Evolutionary conservation across 35 echinoderm and acorn worm species (phyloP), one percentile per base, ranked within the genome.

Genomic region (Chiridota heheva): DNA sequence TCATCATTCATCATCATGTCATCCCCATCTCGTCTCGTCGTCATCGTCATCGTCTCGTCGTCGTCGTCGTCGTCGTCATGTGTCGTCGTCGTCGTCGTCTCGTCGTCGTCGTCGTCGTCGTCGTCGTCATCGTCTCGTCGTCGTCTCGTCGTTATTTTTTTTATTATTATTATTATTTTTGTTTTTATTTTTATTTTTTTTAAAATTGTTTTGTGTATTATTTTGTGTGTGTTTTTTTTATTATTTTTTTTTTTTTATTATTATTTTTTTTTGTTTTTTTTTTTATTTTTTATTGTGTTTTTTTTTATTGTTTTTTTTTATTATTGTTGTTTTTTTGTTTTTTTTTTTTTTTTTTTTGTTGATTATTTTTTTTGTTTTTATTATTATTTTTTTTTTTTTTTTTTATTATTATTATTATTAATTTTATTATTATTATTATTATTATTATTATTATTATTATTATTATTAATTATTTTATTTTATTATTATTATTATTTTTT

Each of bases 361-460:
- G 12, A 13, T 53, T 53, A 13, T 53, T 53, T 53, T 53, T 53
- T 53, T 53, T 53, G 12, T 53, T 53, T 53, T 53, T 53, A 13
- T 53, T 53, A 13, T 53, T 53, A 53, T 53, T 53, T 53, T 53
- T 53, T 53, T 53, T 53, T 53, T 53, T 53, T 53, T 53, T 53
- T 53, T 53, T 53, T 53, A 13, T 53, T 53, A 13, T 53, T 13
- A 13, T 53, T 53, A 13, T 53, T 53, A 13, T 53, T 53, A 13
- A 13, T 53, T 53, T 13, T 53, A 13, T 13, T 53, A 13, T 53
- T 53, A 13, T 13, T 53, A 13, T 53, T 53, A 53, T 53, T 53
- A 13, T 53, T 53, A 13, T 53, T 53, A 13, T 53, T 53, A 13
- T 53, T 53, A 13, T 53, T 53, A 13, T 53, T 53, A 13, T 53